Evolutionary conservation across 2,888 invertebrate species (phyloP).

Genomic region (Scelioninae gen. 1): DNA sequence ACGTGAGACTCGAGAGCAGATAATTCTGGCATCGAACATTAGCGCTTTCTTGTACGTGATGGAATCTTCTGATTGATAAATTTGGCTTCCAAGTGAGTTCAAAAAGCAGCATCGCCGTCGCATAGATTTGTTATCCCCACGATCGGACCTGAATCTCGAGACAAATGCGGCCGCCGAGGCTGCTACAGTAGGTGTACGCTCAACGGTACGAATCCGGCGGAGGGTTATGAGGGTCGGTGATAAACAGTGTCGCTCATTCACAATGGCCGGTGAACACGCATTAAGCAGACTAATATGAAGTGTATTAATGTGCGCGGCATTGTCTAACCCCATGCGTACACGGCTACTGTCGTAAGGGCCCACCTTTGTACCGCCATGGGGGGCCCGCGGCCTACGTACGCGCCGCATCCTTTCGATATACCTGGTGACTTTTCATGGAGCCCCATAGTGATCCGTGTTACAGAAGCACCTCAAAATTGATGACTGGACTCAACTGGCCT

Average conservation of each 20-base stretch:
- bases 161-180: slow-evolving; percentile 80
- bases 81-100: slow-evolving; percentile 70
- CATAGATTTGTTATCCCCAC: slow-evolving; percentile 80
- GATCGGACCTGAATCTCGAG: slow-evolving; percentile 77
- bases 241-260: slow-evolving; percentile 85
- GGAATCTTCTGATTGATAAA: slow-evolving; percentile 74
- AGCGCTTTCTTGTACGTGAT: slow-evolving; percentile 56
- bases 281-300: slow-evolving; percentile 84
- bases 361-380: slow-evolving; percentile 82
- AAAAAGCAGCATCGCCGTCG: slow-evolving; percentile 65
- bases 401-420: slow-evolving; percentile 75
- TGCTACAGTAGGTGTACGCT: slow-evolving; percentile 75
- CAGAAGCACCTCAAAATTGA: slow-evolving; percentile 68
- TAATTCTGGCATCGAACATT: slow-evolving; percentile 63
- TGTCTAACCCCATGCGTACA: slow-evolving; percentile 83
- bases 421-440: slow-evolving; percentile 78
- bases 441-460: slow-evolving; percentile 68
- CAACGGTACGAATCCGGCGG: slow-evolving; percentile 71
- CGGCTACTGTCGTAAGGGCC: slow-evolving; percentile 83
- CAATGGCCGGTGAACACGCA: slow-evolving; percentile 84
- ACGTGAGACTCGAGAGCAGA: slow-evolving; percentile 32
- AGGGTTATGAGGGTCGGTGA: slow-evolving; percentile 82
- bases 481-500: slow-evolving; percentile 59
- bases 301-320: slow-evolving; percentile 84
- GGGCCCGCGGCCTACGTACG: slow-evolving; percentile 78